Base-by-base conservation (phyloP, 1,140 invertebrate species). In the Elymnias hypermnestra region DNA sequence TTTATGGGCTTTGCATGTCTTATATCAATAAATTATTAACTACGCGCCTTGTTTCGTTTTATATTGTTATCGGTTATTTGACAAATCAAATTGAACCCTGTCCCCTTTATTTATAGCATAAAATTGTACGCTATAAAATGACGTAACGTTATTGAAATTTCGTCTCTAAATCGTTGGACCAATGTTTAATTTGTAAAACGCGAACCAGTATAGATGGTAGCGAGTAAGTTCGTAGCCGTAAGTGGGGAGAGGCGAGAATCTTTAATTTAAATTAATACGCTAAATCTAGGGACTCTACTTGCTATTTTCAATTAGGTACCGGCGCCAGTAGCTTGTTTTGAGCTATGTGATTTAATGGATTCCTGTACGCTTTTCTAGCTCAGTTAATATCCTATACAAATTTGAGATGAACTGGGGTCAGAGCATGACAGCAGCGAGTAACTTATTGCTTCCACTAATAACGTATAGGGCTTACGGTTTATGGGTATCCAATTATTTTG, bases 11-110 rank as follows among this genome's bases (percentile, higher is more conserved):
- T 84, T 67, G 81, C 81, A 84, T 84, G 81, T 84, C 67, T 82
- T 81, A 82, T 82, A 84, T 84, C 81, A 82, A 84, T 84, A 84
- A 84, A 84, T 84, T 82, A 84, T 84, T 84, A 82, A 82, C 79
- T 74, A 77, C 81, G 75, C 73, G 75, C 66, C 77, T 79, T 82
- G 69, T 82, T 84, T 81, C 75, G 78, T 82, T 81, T 74, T 61
- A 73, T 72, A 78, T 73, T 76, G 67, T 70, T 73, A 63, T 54
- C 56, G 44, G 50, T 40, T 56, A 48, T 62, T 64, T 57, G 52
- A 60, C 62, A 57, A 62, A 59, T 67, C 46, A 67, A 78, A 66
- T 54, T 69, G 54, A 53, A 66, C 77, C 68, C 66, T 81, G 71
- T 47, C 23, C 21, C 56, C 42, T 54, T 51, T 45, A 21, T 46